Percentiles rank a stretch among this genome's conserved stretches.
phyloP scores from a whole-genome alignment of 2,113 vertebrate genomes.

The Climacteris rufus region DNA sequence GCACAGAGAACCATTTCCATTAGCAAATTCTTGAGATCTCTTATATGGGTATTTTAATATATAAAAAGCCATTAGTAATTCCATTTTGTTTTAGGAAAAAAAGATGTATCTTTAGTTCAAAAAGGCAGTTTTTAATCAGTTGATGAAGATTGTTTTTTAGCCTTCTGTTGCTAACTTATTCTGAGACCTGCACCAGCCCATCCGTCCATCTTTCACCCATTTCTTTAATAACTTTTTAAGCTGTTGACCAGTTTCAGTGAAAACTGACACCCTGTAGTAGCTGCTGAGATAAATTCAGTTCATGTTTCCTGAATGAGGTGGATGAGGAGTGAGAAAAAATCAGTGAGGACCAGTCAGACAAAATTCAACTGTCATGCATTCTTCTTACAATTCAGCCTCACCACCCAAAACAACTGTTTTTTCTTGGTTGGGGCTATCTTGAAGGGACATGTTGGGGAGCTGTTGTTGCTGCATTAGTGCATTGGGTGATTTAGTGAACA shows the following conservation, averaged over 20 bases:
- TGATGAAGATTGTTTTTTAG: background rate
- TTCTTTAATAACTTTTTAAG: conserved; percentile 6
- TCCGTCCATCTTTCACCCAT: background rate
- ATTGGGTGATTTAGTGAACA: background rate
- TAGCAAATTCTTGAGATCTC: background rate
- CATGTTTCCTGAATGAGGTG: background rate
- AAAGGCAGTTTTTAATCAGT: background rate
- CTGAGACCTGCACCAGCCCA: background rate
- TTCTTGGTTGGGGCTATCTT: background rate
- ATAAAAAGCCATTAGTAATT: background rate
- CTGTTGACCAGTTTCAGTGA: background rate
- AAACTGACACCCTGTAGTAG: background rate
- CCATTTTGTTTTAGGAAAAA: background rate
- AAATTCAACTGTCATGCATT: background rate
- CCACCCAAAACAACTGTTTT: background rate
- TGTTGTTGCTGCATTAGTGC: background rate
- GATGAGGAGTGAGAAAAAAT: background rate
- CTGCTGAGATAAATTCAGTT: conserved; percentile 6
- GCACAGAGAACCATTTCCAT: background rate
- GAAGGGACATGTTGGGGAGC: background rate
- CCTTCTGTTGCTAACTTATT: background rate
- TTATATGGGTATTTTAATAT: background rate
- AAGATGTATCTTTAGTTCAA: background rate
- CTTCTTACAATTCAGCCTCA: background rate
- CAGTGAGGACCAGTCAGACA: background rate